Evolutionary conservation across 2,888 invertebrate species (phyloP), one percentile per base, ranked within the genome.

Genomic region (Drosophila monieri): DNA sequence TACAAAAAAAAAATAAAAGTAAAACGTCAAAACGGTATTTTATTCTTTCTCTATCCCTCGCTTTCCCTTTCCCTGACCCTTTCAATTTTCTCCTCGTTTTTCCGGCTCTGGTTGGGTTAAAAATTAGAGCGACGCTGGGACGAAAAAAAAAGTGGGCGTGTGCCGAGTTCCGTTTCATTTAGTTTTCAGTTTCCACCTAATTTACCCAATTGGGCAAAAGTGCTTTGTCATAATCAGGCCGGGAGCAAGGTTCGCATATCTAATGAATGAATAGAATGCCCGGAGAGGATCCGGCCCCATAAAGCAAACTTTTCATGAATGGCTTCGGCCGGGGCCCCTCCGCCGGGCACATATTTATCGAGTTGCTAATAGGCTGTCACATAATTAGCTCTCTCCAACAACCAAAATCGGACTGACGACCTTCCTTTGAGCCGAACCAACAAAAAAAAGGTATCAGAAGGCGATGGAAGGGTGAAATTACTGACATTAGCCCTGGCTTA

Each of bases 331-430:
- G 35, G 35, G 39, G 9, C 23, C 41, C 57, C 44, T 55, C 80
- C 72, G 80, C 78, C 76, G 80, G 87, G 88, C 80, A 81, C 78
- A 85, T 85, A 89, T 89, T 89, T 89, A 89, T 80, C 88, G 90
- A 89, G 81, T 89, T 89, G 89, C 89, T 89, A 89, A 89, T 89
- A 89, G 89, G 88, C 88, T 89, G 89, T 88, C 89, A 89, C 83
- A 87, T 88, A 89, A 89, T 89, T 89, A 88, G 84, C 80, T 84
- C 77, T 79, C 76, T 79, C 78, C 78, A 85, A 89, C 88, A 84
- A 78, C 80, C 51, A 73, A 71, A 77, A 84, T 80, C 78, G 80
- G 78, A 83, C 49, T 35, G 32, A 27, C 14, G 47, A 44, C 43
- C 39, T 37, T 41, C 18, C 39, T 21, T 18, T 12, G 14, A 39